Base-by-base conservation (phyloP, 2,113 vertebrate species). In the Triplophysa dalaica region DNA sequence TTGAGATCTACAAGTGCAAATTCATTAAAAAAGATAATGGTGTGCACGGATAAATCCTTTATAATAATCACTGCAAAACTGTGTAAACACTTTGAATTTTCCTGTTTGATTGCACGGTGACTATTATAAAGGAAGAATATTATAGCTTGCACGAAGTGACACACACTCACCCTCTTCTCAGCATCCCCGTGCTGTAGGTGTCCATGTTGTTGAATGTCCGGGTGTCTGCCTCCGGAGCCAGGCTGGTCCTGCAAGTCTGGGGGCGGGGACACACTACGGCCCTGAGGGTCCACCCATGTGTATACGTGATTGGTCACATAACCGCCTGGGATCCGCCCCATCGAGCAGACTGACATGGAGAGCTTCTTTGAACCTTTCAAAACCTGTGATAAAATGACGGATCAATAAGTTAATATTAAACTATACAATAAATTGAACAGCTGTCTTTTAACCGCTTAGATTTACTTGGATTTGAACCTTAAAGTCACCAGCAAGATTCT, bases 301-400 rank as follows among this genome's bases (percentile, higher is more conserved):
- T 99, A 99, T 78, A 98, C 91, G 74, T 95, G 94, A 90, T 97
- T 98, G 89, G 95, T 96, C 77, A 96, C 87, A 0, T 95, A 95
- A 0, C 94, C 95, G 0, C 94, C 95, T 0, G 96, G 96, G 87
- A 97, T 94, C 8, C 94, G 93, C 0, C 95, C 97, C 58, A 95
- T 91, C 0, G 95, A 97, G 75, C 94, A 95, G n/a, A 99, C 94
- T 0, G 92, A 93, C 78, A 99, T 89, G 80, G 91, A 90, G 87
- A 98, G 90, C 90, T 92, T 96, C 92, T 97, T 97, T 83, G 93
- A 96, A 66, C 97, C 97, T 88, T 98, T 98, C 87, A 98, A 93
- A 12, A 93, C 96, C 97, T 98, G 89, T 4, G 72, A 38, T 45
- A 45, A 38, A 38, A 38, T 6, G 33, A 38, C 0, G 0, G 33